Evolutionary conservation across 2,113 vertebrate genomes (phyloP).

Genomic region (Python bivittatus): DNA sequence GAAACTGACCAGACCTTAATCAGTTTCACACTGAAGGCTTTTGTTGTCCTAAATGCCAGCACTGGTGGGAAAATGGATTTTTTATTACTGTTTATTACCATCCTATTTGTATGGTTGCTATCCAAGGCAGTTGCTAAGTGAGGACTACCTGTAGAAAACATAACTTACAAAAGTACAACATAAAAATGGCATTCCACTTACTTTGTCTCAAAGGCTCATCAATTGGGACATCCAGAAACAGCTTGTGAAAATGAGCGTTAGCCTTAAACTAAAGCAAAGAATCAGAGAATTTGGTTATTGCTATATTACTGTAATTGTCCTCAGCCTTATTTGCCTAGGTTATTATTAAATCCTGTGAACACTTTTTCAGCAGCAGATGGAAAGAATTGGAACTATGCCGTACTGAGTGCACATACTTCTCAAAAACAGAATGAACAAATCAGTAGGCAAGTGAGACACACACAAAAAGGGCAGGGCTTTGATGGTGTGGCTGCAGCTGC

Average conservation of each 20-base stretch:
- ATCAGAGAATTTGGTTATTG: constrained; percentile 43
- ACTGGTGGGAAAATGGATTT: background rate
- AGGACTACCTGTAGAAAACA: background rate
- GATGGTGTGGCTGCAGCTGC: background rate
- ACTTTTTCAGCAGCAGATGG: background rate
- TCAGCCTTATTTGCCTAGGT: background rate
- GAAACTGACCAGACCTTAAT: background rate
- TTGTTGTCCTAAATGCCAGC: background rate
- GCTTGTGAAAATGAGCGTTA: constrained; percentile 93
- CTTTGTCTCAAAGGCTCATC: constrained; percentile 91
- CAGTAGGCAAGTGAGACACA: background rate
- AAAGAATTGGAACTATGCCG: background rate
- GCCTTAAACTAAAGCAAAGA: constrained; percentile 83
- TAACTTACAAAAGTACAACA: no score
- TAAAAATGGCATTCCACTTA: constrained; percentile 66
- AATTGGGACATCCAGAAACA: constrained; percentile 89
- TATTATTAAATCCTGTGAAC: background rate
- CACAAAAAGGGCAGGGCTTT: background rate
- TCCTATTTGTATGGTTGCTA: background rate
- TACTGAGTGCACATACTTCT: background rate
- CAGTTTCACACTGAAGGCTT: background rate
- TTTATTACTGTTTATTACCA: background rate
- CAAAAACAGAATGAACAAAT: background rate
- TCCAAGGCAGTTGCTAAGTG: background rate
- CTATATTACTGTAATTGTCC: background rate